Evolutionary conservation across 2,888 invertebrate species (phyloP).

Genomic region (Protonemura montana): DNA sequence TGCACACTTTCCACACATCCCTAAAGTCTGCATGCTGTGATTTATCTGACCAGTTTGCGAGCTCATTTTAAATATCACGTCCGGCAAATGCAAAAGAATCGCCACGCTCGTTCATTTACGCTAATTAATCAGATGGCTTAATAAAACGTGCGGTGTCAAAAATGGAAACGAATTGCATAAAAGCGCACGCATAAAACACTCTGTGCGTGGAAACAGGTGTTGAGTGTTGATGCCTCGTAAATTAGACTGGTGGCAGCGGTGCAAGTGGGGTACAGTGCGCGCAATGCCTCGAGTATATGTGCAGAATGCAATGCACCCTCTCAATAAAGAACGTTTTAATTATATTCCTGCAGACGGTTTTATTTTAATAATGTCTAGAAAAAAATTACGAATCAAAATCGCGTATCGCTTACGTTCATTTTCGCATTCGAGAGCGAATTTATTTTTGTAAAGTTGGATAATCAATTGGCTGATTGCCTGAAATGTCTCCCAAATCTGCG

Average conservation of each 20-base stretch:
- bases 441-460: too few relatives aligned
- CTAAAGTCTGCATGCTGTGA: background rate
- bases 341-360: too few relatives aligned
- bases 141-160: background rate
- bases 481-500: too few relatives aligned
- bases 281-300: background rate
- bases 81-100: background rate
- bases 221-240: background rate
- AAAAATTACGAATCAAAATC: too few relatives aligned
- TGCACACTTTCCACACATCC: background rate
- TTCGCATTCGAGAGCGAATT: too few relatives aligned
- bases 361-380: too few relatives aligned
- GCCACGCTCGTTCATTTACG: background rate
- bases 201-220: background rate
- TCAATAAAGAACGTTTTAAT: background rate
- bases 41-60: background rate
- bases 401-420: too few relatives aligned
- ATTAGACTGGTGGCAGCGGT: background rate
- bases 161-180: background rate
- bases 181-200: background rate
- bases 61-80: background rate
- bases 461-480: too few relatives aligned
- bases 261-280: background rate
- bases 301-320: background rate
- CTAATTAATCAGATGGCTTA: background rate